A percentile compares a stretch with the other conserved stretches of the same genome.
These are phyloP conservation scores for Odontamblyopus lacepedii DNA, from an alignment of 2,797 vertebrate species.

Conservation along the genomic window DNA sequence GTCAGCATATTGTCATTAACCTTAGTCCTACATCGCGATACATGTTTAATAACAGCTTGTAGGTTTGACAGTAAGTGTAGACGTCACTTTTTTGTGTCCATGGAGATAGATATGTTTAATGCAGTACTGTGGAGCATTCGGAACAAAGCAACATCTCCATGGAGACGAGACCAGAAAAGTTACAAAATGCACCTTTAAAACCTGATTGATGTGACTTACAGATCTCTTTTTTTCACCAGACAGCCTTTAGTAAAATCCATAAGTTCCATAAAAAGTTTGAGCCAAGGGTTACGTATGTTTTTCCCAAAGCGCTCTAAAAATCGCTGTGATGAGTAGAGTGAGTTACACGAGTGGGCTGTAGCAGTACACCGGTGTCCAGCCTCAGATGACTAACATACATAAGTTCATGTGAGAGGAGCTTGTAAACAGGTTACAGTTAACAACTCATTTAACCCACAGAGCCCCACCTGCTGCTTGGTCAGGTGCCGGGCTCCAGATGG, in stretches of 20 bases:
- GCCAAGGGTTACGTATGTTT: background rate
- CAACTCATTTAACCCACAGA: constrained; percentile 65
- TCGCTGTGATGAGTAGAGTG: constrained; percentile 7
- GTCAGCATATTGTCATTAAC: too few relatives aligned
- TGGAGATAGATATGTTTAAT: too few relatives aligned
- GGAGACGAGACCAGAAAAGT: too few relatives aligned
- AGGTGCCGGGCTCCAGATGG: constrained; percentile 67
- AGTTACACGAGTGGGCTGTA: constrained; percentile 32
- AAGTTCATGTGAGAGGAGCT: constrained; percentile 52
- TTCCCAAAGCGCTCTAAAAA: background rate
- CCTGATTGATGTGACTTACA: background rate
- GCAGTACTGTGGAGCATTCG: too few relatives aligned
- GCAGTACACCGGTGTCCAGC: constrained; percentile 35
- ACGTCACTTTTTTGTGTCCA: too few relatives aligned
- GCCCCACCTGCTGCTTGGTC: constrained; percentile 61
- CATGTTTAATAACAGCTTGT: too few relatives aligned
- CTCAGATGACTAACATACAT: constrained; percentile 62
- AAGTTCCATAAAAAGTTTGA: background rate
- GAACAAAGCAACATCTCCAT: too few relatives aligned
- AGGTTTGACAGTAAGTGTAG: too few relatives aligned
- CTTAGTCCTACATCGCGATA: too few relatives aligned
- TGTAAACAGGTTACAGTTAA: constrained; percentile 62
- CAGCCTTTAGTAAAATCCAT: too few relatives aligned
- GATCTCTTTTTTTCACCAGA: too few relatives aligned
- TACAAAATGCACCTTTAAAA: too few relatives aligned